Evolutionary conservation across 2,113 vertebrate genomes (phyloP).

Genomic region (Caretta caretta): DNA sequence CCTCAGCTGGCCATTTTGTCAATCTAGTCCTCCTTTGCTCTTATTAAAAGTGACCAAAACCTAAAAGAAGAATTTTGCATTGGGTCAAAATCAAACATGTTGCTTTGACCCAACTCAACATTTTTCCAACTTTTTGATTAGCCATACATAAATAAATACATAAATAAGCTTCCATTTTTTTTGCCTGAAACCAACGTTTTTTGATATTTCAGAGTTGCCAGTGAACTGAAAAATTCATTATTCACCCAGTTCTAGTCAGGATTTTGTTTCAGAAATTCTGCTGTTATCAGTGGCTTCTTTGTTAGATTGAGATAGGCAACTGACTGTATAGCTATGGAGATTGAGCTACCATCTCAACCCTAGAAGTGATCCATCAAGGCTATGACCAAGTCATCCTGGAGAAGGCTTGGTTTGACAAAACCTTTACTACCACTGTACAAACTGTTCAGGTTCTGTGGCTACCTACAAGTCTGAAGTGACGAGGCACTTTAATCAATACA

Average conservation of each 20-base stretch:
- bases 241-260: neutral
- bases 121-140: neutral
- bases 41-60: neutral
- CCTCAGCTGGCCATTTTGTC: neutral
- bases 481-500: neutral
- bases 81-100: neutral
- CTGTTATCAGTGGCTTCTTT: neutral
- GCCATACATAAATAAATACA: neutral
- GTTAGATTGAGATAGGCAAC: neutral
- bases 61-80: neutral
- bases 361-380: neutral
- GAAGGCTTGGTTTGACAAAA: neutral
- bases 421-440: neutral
- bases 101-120: neutral
- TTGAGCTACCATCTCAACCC: neutral
- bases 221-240: neutral
- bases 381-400: neutral
- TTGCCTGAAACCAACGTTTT: neutral
- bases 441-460: neutral
- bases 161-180: neutral
- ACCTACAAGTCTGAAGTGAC: neutral
- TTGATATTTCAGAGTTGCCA: neutral
- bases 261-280: neutral
- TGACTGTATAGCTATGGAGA: neutral
- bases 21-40: neutral